A percentile compares a stretch with the other conserved stretches of the same genome.
These are phyloP conservation scores for Pandemis corylana DNA, from an alignment of 2,888 invertebrate genomes.

Conservation along the genomic window DNA sequence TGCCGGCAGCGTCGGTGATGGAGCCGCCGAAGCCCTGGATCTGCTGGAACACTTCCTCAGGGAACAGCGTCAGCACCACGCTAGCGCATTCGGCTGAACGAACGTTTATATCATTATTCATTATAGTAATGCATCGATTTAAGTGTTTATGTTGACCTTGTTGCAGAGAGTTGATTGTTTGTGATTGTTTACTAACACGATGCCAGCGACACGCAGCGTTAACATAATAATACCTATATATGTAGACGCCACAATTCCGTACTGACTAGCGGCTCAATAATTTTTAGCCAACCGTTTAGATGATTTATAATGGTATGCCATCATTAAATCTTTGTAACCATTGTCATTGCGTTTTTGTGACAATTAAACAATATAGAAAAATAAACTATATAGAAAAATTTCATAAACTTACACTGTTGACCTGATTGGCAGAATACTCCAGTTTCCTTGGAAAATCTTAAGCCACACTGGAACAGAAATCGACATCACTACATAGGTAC, in stretches of 20 bases:
- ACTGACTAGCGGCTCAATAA: not conserved
- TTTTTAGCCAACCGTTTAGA: not conserved
- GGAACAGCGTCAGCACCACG: not conserved
- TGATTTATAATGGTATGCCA: too few relatives aligned
- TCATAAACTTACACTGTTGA: not conserved
- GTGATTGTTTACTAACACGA: not conserved
- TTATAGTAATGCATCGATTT: too few relatives aligned
- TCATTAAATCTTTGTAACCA: too few relatives aligned
- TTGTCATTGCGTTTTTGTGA: too few relatives aligned
- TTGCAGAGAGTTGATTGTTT: not conserved
- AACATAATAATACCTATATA: not conserved
- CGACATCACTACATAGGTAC: too few relatives aligned
- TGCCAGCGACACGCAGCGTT: not conserved
- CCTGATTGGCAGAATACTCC: not conserved
- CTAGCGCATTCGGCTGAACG: not conserved
- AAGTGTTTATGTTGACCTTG: too few relatives aligned
- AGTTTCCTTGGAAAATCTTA: slow-evolving; percentile 1
- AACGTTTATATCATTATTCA: not conserved
- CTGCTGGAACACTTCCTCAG: slow-evolving; percentile 40
- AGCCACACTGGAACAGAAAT: slow-evolving; percentile 7
- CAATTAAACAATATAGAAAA: too few relatives aligned
- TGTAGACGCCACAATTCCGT: not conserved
- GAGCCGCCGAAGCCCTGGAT: slow-evolving; percentile 94
- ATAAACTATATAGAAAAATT: too few relatives aligned
- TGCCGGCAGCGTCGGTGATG: slow-evolving; percentile 89